Evolutionary conservation across 1,140 invertebrate genomes (phyloP), one percentile per base, ranked within the genome.

Genomic region (Microplitis demolitor): DNA sequence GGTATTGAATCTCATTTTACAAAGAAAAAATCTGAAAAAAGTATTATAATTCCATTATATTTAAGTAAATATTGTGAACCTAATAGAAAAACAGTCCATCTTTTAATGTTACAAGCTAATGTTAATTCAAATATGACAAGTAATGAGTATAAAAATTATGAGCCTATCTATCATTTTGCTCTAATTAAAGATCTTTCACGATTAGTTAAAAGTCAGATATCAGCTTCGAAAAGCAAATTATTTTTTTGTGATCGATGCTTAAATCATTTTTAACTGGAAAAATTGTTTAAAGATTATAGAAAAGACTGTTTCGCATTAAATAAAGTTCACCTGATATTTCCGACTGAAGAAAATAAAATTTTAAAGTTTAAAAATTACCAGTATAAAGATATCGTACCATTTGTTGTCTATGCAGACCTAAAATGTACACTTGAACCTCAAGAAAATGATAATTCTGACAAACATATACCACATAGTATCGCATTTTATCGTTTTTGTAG

Each of bases 31-130:
- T 39, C 39, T n/a, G 31, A 69, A 37, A 1, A 66, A 80, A 64
- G 74, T 81, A 62, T 33, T 35, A 69, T 85, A 9, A 77, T 80
- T 34, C 81, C 83, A 14, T 35, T 80, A 24, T 78, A 82, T 78
- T 79, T 78, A 33, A 83, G 82, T 56, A 81, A 78, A 51, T 39
- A 58, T 14, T 72, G 75, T 58, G 78, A 77, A 71, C 9, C 60
- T 31, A 72, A 39, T 24, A 24, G 24, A 31, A 76, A 45, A 58
- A 63, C 53, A 33, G 72, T 76, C 67, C 72, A 77, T 61, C 45
- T 74, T 45, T 53, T 77, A 4, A 74, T 74, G 66, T 13, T 75
- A 60, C 33, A 70, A 37, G 11, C 1, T 60, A 45, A 56, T 24
- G 14, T 45, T 13, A 13, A 54, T 53, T 24, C 2, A 24, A 24